Evolutionary conservation across 2,888 invertebrate genomes (phyloP).

Genomic region (Ferdinandea cuprea): DNA sequence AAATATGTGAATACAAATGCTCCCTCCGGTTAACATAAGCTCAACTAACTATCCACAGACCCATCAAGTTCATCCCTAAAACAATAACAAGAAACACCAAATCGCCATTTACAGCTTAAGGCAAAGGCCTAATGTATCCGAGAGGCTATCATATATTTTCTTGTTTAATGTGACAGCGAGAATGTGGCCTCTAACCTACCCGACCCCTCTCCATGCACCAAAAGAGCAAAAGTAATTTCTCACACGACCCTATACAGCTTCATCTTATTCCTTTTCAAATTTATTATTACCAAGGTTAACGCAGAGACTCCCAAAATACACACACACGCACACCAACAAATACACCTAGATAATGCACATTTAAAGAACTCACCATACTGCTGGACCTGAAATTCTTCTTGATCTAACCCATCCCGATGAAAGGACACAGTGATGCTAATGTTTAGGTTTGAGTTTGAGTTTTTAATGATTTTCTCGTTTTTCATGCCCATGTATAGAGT

Average conservation of each 20-base stretch:
- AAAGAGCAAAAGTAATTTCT: neutral
- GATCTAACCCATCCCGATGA: slow-evolving; percentile 27
- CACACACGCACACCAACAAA: no score
- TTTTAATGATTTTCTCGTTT: slow-evolving; percentile 77
- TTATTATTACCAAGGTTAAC: slow-evolving; percentile 17
- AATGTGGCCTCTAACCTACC: slow-evolving; percentile 28
- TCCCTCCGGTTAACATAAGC: neutral
- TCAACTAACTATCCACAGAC: slow-evolving; percentile 27
- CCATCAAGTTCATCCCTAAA: slow-evolving; percentile 15
- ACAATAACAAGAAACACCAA: slow-evolving; percentile 1
- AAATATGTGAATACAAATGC: slow-evolving; percentile 32
- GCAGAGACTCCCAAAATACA: neutral
- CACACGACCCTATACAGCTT: neutral
- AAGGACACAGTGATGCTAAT: slow-evolving; percentile 54
- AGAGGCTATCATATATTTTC: slow-evolving; percentile 8
- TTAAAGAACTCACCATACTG: slow-evolving; percentile 47
- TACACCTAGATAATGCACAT: neutral
- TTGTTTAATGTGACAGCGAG: slow-evolving; percentile 25
- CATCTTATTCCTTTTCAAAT: neutral
- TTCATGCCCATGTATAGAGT: slow-evolving; percentile 81
- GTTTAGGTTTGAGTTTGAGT: slow-evolving; percentile 47
- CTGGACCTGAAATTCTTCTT: slow-evolving; percentile 29
- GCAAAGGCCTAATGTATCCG: neutral
- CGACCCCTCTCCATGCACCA: neutral
- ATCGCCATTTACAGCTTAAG: slow-evolving; percentile 8